Evolutionary conservation across 2,888 invertebrate genomes (phyloP).

Genomic region (Agrochola litura): DNA sequence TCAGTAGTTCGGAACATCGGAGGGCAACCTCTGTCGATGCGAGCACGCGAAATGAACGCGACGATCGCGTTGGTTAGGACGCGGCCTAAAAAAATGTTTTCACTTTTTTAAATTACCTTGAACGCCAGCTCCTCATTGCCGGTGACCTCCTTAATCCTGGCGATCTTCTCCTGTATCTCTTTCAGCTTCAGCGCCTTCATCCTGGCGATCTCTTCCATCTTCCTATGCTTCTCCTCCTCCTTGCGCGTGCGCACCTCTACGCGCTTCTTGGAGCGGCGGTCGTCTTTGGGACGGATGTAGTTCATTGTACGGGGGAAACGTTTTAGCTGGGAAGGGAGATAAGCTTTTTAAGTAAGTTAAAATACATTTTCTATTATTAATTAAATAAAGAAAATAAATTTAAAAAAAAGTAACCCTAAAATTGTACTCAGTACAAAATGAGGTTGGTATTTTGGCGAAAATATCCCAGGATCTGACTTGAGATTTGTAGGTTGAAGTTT

Average conservation of each 20-base stretch:
- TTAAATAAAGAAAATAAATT: no score
- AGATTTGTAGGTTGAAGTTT: not conserved
- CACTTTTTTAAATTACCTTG: slow-evolving; percentile 27
- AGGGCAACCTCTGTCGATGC: not conserved
- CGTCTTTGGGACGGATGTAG: slow-evolving; percentile 95
- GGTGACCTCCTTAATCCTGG: slow-evolving; percentile 96
- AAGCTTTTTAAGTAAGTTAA: not conserved
- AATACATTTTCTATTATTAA: no score
- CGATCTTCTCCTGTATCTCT: slow-evolving; percentile 97
- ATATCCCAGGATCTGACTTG: not conserved
- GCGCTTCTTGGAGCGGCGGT: slow-evolving; percentile 94
- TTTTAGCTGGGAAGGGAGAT: slow-evolving; percentile 91
- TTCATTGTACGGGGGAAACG: slow-evolving; percentile 97
- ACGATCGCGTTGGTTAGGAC: not conserved
- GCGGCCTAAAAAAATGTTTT: not conserved
- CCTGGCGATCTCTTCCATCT: slow-evolving; percentile 96
- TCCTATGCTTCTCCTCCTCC: slow-evolving; percentile 94
- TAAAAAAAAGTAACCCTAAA: no score
- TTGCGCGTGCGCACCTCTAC: slow-evolving; percentile 94
- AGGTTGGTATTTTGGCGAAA: not conserved
- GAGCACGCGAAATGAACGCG: not conserved
- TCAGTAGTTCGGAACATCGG: not conserved
- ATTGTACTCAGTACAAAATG: not conserved
- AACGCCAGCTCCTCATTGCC: slow-evolving; percentile 94
- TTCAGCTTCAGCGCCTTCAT: slow-evolving; percentile 96